Evolutionary conservation across 35 echinoderm and acorn worm genomes (phyloP).

Genomic region (Nesometra sesokonis): DNA sequence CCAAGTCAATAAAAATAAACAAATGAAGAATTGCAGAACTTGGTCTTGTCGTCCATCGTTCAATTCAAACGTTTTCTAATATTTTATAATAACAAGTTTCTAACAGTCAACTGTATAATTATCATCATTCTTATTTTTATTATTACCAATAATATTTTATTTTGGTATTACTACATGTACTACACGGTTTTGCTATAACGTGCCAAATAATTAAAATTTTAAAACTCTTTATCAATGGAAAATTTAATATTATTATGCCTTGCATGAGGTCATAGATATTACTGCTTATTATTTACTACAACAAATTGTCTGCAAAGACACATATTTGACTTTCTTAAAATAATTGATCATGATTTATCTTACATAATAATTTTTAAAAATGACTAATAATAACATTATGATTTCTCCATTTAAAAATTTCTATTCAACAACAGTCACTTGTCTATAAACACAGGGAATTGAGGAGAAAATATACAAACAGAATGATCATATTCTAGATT

Average conservation of each 20-base stretch:
- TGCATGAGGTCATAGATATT: not conserved
- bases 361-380: not conserved
- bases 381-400: not conserved
- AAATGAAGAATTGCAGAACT: too few species aligned
- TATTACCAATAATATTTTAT: not conserved
- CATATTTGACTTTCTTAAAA: not conserved
- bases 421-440: not conserved
- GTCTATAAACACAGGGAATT: not conserved
- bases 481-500: not conserved
- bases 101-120: not conserved
- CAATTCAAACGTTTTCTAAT: too few species aligned
- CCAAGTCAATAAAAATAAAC: too few species aligned
- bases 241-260: too few species aligned
- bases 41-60: too few species aligned
- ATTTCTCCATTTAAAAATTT: not conserved
- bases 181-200: not conserved
- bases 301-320: not conserved
- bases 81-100: not conserved
- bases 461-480: not conserved
- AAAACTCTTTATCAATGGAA: not conserved
- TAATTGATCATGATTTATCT: not conserved
- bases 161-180: not conserved
- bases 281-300: not conserved
- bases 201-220: not conserved
- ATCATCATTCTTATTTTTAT: not conserved